Percentiles rank a stretch among this genome's conserved stretches.
Conservation (phyloP, 2,888 invertebrate genomes). For the Nephrotoma flavescens region DNA sequence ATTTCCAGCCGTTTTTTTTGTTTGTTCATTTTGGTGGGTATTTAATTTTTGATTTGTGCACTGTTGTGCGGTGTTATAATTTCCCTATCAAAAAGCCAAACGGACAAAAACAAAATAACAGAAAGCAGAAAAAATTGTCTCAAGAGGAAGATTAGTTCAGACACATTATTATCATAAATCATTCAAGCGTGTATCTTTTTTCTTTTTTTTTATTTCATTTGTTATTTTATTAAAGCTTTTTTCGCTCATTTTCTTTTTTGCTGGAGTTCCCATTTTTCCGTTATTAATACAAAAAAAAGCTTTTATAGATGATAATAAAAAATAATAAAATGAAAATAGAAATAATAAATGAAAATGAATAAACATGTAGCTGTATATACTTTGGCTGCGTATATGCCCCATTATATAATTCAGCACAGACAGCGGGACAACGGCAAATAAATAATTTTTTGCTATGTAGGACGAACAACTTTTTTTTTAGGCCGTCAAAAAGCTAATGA, state of each 20-base stretch:
- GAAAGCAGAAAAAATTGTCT: background rate
- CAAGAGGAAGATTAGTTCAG: background rate
- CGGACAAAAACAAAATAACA: background rate
- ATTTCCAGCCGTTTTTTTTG: background rate
- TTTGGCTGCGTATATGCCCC: background rate
- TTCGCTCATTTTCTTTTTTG: background rate
- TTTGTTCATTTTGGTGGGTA: background rate
- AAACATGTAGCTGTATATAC: background rate
- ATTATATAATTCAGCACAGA: background rate
- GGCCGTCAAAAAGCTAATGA: background rate
- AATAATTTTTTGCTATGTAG: background rate
- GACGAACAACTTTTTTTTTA: background rate
- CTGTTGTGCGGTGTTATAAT: background rate
- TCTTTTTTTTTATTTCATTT: background rate
- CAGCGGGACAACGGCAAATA: background rate
- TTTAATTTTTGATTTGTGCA: background rate
- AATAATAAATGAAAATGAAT: background rate
- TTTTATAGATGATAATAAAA: background rate
- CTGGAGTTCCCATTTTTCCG: background rate
- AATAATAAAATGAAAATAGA: background rate
- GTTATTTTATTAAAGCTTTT: background rate
- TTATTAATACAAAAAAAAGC: background rate
- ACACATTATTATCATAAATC: constrained; percentile 3
- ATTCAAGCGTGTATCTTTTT: background rate
- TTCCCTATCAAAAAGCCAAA: background rate